Evolutionary conservation across 2,797 vertebrate genomes (phyloP).

Genomic region (Anolis apletophallus): DNA sequence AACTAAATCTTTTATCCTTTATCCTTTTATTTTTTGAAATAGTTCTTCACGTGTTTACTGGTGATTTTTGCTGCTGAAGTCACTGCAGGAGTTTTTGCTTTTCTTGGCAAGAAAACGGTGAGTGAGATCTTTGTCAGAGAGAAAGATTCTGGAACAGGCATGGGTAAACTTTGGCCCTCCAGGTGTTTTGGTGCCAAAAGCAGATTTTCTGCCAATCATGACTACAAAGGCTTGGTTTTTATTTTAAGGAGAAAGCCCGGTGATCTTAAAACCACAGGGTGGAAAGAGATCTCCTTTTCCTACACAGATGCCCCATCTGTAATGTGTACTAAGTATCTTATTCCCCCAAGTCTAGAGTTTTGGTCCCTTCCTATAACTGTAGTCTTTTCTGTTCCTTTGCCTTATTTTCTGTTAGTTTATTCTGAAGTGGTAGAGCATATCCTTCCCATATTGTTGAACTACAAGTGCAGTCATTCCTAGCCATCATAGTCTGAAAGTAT

Average conservation of each 20-base stretch:
- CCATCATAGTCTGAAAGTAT: not conserved
- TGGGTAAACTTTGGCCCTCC: too few species aligned
- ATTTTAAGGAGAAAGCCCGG: not conserved
- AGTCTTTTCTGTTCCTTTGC: not conserved
- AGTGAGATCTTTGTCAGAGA: constrained; percentile 61
- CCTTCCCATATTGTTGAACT: too few species aligned
- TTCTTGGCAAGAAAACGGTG: constrained; percentile 91
- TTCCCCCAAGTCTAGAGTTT: not conserved
- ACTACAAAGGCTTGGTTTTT: too few species aligned
- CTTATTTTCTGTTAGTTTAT: not conserved
- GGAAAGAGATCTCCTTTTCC: not conserved
- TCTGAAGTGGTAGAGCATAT: not conserved
- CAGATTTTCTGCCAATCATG: not conserved
- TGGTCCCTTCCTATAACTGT: not conserved
- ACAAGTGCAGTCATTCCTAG: too few species aligned
- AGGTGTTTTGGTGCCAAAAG: not conserved
- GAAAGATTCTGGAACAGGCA: too few species aligned
- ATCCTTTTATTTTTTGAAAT: constrained; percentile 49
- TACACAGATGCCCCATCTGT: not conserved
- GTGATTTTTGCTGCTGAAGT: constrained; percentile 96
- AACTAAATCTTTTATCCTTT: constrained; percentile 38
- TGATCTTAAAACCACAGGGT: not conserved
- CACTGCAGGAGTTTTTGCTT: constrained; percentile 94
- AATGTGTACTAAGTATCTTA: not conserved
- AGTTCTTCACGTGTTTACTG: constrained; percentile 96